Evolutionary conservation across 2,888 invertebrate species (phyloP), one percentile per base, ranked within the genome.

Genomic region (Capitulum mitella): DNA sequence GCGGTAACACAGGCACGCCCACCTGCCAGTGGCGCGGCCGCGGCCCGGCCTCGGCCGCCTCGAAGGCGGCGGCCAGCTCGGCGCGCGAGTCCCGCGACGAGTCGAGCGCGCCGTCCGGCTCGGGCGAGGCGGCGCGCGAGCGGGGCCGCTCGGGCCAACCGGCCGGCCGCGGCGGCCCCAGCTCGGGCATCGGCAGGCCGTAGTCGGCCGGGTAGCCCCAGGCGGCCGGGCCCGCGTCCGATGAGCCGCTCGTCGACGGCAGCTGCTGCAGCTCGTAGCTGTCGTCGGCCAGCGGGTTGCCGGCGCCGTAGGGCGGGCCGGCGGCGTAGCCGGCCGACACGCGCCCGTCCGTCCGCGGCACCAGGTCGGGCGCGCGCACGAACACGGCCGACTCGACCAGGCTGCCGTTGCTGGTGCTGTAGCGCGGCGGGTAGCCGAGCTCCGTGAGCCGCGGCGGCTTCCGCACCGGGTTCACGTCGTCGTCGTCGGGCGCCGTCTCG

Each of bases 401-500:
- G 70, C 70, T 70, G 70, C 26, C 40, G 19, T 16, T 19, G 64
- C 64, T 64, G 64, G 64, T 34, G 34, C 64, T 64, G 64, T 40
- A 40, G 19, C 70, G 29, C 19, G 76, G 76, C 75, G 43, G 43
- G 29, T 10, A n/a, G 29, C 76, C 76, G 64, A 81, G 79, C 61
- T 81, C 80, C 5, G 81, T 80, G 34, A 81, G 79, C n/a, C 81
- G 79, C 46, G 81, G 81, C 34, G 81, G 81, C 58, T 81, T 81
- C 78, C 80, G 81, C 40, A 81, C 78, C 12, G 81, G 81, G 64
- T 81, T 81, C 37, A 78, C 78, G 32, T 43, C n/a, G 32, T 76
- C n/a, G 32, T 76, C 70, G 70, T 70, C 70, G 26, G 70, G 37
- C 37, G 70, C 70, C 40, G 40, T 26, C 37, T 70, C 70, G 10